Evolutionary conservation across 2,797 vertebrate genomes (phyloP), one percentile per base, ranked within the genome.

Genomic region (Helicolenus hilgendorfi): DNA sequence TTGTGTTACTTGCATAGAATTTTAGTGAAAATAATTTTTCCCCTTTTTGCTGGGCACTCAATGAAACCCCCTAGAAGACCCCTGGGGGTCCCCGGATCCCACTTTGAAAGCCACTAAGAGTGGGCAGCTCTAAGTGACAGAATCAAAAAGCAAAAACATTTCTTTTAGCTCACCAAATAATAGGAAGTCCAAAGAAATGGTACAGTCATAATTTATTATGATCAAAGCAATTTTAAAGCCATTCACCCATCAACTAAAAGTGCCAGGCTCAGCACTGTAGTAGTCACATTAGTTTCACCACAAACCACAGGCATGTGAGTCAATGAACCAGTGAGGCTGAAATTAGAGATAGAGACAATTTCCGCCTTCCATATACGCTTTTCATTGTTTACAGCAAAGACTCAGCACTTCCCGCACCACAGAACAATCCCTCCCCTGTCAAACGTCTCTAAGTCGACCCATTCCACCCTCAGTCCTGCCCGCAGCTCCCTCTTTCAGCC

Each of bases 221-320:
- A 80, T 87, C 79, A 87, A 76, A 87, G 22, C 18, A 36, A 55
- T 20, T 53, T 63, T 55, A 29, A 53, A 71, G 24, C 67, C 49
- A 71, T 35, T 35, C 20, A 15, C 6, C 5, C 36, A 11, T 56
- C 5, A 22, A 69, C 4, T 33, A 78, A 24, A 29, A 0, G 3
- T 55, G 4, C 69, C 29, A 71, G 18, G 3, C 27, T 59, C 29
- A 27, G n/a, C 15, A 29, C 9, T 20, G 41, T n/a, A 24, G 18
- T 31, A 31, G 15, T 35, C 27, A 27, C 5, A 18, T 2, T 2
- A 49, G 38, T 53, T 85, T 82, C 7, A 71, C 18, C 7, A 65
- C 14, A 27, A n/a, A 53, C 60, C 7, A 31, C 14, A 56, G 33
- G 22, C 4, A 15, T 13, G 3, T 60, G 22, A 87, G n/a, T 24